These are phyloP conservation scores for Nymphalis c-album DNA, from an alignment of 2,888 invertebrate genomes.

Conservation along the genomic window DNA sequence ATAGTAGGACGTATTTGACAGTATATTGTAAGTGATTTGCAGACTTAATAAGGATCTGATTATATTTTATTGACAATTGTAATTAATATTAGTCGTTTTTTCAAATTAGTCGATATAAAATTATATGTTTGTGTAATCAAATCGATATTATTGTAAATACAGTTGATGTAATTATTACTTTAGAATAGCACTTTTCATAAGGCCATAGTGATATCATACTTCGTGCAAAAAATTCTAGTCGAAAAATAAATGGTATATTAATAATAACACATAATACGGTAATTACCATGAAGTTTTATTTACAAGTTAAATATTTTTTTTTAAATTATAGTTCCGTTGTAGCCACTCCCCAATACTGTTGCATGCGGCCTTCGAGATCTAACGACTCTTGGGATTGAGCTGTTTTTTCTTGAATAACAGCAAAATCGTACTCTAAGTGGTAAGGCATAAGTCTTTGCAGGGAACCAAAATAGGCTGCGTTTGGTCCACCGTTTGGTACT, in stretches of 20 bases:
- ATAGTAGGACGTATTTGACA: slow-evolving; percentile 16
- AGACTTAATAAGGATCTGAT: slow-evolving; percentile 14
- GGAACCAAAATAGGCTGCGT: slow-evolving; percentile 93
- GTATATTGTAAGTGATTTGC: slow-evolving; percentile 12
- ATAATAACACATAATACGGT: slow-evolving; percentile 61
- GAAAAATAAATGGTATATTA: slow-evolving; percentile 74
- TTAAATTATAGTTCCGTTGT: slow-evolving; percentile 88
- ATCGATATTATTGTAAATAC: slow-evolving; percentile 67
- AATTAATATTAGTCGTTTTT: slow-evolving; percentile 20
- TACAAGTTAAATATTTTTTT: slow-evolving; percentile 51
- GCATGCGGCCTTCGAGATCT: slow-evolving; percentile 91
- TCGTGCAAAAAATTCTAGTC: slow-evolving; percentile 81
- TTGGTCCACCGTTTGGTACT: slow-evolving; percentile 88
- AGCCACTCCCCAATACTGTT: slow-evolving; percentile 95
- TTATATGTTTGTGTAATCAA: slow-evolving; percentile 49
- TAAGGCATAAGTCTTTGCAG: slow-evolving; percentile 92
- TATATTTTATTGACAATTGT: slow-evolving; percentile 26
- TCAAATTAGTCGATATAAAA: slow-evolving; percentile 47
- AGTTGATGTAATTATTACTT: slow-evolving; percentile 32
- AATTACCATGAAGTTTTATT: slow-evolving; percentile 71
- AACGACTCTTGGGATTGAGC: slow-evolving; percentile 85
- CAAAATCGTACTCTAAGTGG: slow-evolving; percentile 90
- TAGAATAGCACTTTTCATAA: slow-evolving; percentile 43
- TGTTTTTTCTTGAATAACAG: slow-evolving; percentile 89
- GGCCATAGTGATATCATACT: slow-evolving; percentile 73